phyloP scores from a whole-genome alignment of 2,797 vertebrate species.

The Rhynchotus rufescens region DNA sequence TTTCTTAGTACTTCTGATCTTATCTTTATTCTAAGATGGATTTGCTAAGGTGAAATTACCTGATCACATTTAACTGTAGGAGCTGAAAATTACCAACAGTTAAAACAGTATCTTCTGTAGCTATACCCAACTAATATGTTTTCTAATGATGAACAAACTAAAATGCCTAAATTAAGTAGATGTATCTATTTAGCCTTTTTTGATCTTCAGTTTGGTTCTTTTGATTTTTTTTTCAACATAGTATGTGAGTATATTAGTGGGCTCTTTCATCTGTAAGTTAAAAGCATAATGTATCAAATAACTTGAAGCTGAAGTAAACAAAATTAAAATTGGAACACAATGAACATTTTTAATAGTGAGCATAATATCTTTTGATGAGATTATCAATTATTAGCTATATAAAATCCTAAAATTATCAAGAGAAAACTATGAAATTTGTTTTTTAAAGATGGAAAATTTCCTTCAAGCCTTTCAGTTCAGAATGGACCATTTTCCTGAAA shows the following conservation, averaged over 20 bases:
- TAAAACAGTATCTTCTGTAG: neutral
- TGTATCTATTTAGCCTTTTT: neutral
- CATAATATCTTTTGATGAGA: neutral
- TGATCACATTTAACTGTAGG: neutral
- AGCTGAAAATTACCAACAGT: neutral
- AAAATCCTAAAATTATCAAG: neutral
- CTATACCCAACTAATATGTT: neutral
- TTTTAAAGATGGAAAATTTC: neutral
- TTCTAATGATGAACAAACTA: conserved; percentile 6
- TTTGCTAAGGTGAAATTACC: neutral
- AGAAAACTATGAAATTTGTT: neutral
- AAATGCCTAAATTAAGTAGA: neutral
- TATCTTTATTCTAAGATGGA: neutral
- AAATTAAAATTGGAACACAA: neutral
- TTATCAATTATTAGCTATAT: neutral
- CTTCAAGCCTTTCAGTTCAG: neutral
- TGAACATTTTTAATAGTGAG: neutral
- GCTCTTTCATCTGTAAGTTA: neutral
- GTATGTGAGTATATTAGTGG: neutral
- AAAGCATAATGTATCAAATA: neutral
- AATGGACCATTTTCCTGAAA: neutral
- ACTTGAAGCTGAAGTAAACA: neutral
- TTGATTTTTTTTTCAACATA: neutral
- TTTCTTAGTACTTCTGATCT: neutral
- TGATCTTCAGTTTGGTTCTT: conserved; percentile 9